A percentile compares a stretch with the other conserved stretches of the same genome.
Conservation (phyloP, 2,888 invertebrate genomes). For the Sepiola atlantica region DNA sequence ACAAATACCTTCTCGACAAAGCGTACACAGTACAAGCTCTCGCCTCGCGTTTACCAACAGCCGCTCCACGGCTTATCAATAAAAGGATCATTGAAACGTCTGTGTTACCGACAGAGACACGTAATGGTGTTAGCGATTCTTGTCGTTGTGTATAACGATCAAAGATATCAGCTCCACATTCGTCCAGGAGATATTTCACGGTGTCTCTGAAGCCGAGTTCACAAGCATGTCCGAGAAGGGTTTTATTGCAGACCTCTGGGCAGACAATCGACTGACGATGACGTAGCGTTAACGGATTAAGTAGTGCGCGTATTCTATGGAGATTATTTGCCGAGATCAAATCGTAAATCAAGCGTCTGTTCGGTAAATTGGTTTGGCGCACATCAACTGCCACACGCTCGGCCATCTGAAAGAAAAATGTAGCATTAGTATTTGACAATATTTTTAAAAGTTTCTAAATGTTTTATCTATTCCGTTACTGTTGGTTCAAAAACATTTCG, state of each 20-base stretch:
- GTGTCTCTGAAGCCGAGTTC: not conserved
- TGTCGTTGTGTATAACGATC: not conserved
- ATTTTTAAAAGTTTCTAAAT: too few species aligned
- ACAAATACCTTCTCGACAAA: not conserved
- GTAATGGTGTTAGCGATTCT: not conserved
- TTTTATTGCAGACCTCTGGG: not conserved
- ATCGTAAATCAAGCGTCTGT: not conserved
- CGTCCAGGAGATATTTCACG: not conserved
- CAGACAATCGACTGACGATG: not conserved
- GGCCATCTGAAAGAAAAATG: too few species aligned
- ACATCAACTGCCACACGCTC: not conserved
- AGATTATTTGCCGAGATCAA: not conserved
- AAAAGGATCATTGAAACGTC: not conserved
- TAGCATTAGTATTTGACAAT: too few species aligned
- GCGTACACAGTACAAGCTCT: not conserved
- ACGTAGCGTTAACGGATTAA: not conserved
- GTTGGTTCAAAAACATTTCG: too few species aligned
- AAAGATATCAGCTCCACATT: not conserved
- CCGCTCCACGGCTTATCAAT: not conserved
- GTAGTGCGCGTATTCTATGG: not conserved
- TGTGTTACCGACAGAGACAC: not conserved
- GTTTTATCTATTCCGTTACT: too few species aligned
- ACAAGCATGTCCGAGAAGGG: not conserved
- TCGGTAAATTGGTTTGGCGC: not conserved
- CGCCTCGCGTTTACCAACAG: accelerated